A percentile compares a stretch with the other conserved stretches of the same genome.
Conservation (phyloP, 1,140 invertebrate genomes). For the Zaprionus taronus region DNA sequence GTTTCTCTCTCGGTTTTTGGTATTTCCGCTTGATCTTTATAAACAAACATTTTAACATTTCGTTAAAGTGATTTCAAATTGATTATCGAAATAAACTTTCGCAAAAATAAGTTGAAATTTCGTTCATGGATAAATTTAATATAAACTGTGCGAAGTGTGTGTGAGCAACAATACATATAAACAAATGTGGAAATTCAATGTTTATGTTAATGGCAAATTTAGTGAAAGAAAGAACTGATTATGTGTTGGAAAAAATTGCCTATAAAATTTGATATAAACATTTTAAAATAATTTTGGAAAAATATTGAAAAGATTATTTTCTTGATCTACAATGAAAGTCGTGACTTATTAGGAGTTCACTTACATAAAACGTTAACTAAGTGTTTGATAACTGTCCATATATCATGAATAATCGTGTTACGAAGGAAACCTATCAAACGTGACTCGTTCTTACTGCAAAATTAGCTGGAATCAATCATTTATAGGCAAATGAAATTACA, state of each 20-base stretch:
- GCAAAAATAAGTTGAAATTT: constrained; percentile 32
- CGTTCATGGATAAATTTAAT: constrained; percentile 10
- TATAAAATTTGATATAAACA: not conserved
- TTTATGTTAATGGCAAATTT: not conserved
- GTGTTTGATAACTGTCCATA: too few relatives aligned
- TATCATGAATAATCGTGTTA: constrained; percentile 25
- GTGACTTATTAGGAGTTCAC: not conserved
- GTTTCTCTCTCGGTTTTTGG: constrained; percentile 19
- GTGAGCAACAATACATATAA: constrained; percentile 9
- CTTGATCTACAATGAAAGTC: not conserved
- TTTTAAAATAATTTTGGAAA: constrained; percentile 1
- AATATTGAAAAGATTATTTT: not conserved
- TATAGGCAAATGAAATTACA: constrained; percentile 8
- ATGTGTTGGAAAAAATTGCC: not conserved
- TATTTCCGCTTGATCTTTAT: constrained; percentile 68
- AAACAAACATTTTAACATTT: constrained; percentile 55
- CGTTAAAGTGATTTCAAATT: not conserved
- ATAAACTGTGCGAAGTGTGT: constrained; percentile 18
- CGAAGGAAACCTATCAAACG: not conserved
- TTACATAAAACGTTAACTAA: not conserved
- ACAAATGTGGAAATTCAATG: constrained; percentile 11
- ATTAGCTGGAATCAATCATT: constrained; percentile 16
- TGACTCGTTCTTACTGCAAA: not conserved
- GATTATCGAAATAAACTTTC: constrained; percentile 5
- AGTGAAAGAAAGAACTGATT: not conserved